Evolutionary conservation across 2,797 vertebrate species (phyloP).

Genomic region (Silurus lanzhouensis): DNA sequence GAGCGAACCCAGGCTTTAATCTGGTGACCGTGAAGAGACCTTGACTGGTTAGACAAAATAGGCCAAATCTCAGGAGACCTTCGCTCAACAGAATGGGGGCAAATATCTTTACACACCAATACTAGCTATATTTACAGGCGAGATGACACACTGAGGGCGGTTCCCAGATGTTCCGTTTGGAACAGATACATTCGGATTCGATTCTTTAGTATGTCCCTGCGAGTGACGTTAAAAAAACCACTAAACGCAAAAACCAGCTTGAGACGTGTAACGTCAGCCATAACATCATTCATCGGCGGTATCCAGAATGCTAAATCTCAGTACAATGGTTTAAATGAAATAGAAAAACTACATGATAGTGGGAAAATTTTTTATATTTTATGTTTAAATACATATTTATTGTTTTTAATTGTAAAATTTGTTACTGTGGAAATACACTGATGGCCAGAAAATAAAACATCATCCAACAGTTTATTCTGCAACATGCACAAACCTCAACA

Average conservation of each 20-base stretch:
- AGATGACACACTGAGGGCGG: neutral
- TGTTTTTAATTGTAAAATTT: neutral
- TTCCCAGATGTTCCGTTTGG: neutral
- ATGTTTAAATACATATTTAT: neutral
- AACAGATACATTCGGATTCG: neutral
- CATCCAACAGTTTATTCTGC: neutral
- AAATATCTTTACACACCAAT: conserved; percentile 33
- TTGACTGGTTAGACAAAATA: conserved; percentile 61
- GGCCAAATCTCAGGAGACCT: conserved; percentile 46
- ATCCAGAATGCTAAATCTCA: neutral
- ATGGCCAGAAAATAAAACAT: neutral
- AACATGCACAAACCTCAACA: neutral
- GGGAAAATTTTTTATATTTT: neutral
- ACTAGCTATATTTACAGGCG: conserved; percentile 26
- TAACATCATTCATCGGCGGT: neutral
- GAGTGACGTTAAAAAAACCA: neutral
- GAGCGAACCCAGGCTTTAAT: conserved; percentile 60
- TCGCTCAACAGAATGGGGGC: conserved; percentile 35
- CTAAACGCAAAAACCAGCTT: neutral
- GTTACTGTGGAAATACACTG: neutral
- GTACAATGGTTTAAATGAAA: neutral
- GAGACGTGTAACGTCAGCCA: neutral
- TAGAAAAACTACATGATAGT: neutral
- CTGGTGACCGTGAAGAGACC: conserved; percentile 58
- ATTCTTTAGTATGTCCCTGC: neutral